A percentile compares a stretch with the other conserved stretches of the same genome.
Conservation (phyloP, 2,888 invertebrate species). For the Lagria hirta region DNA sequence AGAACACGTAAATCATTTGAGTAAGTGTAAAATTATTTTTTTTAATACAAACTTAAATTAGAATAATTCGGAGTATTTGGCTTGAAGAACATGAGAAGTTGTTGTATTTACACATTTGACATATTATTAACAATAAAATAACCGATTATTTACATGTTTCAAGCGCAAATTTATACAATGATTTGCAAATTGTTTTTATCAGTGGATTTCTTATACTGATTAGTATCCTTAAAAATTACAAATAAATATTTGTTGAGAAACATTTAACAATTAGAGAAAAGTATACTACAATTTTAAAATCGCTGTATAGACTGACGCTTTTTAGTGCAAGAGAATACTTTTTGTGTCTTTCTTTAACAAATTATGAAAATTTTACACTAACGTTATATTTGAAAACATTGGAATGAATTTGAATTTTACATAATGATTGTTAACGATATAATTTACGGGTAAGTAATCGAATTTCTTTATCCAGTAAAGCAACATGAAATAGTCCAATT, state of each 20-base stretch:
- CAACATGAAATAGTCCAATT: no score
- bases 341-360: constrained; percentile 17
- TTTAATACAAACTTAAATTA: constrained; percentile 12
- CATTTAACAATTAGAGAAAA: no score
- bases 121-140: constrained; percentile 23
- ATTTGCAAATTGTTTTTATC: no score
- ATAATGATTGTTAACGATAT: constrained; percentile 10
- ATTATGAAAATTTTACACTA: constrained; percentile 25
- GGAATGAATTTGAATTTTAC: constrained; percentile 13
- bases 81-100: constrained; percentile 15
- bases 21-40: constrained; percentile 11
- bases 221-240: no score
- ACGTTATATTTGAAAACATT: constrained; percentile 22
- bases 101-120: constrained; percentile 17
- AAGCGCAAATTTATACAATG: no score
- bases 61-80: constrained; percentile 22
- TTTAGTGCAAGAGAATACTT: constrained; percentile 24
- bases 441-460: constrained; percentile 12
- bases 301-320: no score
- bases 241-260: no score
- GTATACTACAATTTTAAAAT: no score
- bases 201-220: no score
- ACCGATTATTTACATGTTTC: constrained; percentile 24
- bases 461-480: no score
- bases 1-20: neutral